Evolutionary conservation across 1,140 invertebrate genomes (phyloP), one percentile per base, ranked within the genome.

Genomic region (Diabrotica undecimpunctata): DNA sequence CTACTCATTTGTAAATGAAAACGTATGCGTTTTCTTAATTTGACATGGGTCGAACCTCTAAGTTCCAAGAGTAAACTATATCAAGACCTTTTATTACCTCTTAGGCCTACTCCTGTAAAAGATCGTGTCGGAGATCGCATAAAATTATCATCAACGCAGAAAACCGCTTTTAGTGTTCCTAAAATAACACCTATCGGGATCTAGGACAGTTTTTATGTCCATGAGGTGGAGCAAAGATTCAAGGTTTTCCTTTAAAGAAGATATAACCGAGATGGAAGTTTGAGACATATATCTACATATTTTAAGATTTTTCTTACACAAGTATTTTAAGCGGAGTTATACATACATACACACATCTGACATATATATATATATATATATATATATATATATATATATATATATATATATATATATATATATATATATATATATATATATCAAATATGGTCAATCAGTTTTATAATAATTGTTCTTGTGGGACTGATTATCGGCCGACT

Each of bases 1-100:
- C 12, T 12, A 11, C 35, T 54, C 35, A 14, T 14, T 54, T 54
- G 35, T 54, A 54, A 54, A 54, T 54, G 8, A 13, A 54, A 35
- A 54, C 35, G 54, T 54, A 54, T 54, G 41, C 41, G 41, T 10
- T 46, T 46, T n/a, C 41, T 46, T 46, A 46, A 46, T 46, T n/a
- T n/a, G 8, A 8, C 8, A 46, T n/a, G 41, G 41, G 41, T 46
- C 41, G n/a, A 6, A 46, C n/a, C 8, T 46, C 41, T n/a, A 46
- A 25, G 25, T 25, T 25, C 25, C 25, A 25, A 25, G 25, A 25
- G 25, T 25, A 25, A 25, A 46, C 41, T 46, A 46, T 46, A 46
- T 10, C 41, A 10, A 6, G 41, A 46, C 8, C 41, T 46, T 46
- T 46, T 46, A 46, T 46, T 46, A 5, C 41, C 41, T 46, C 41